These are phyloP conservation scores for Ptychadena robeensis DNA, from an alignment of 2,797 vertebrate genomes.

Conservation along the genomic window DNA sequence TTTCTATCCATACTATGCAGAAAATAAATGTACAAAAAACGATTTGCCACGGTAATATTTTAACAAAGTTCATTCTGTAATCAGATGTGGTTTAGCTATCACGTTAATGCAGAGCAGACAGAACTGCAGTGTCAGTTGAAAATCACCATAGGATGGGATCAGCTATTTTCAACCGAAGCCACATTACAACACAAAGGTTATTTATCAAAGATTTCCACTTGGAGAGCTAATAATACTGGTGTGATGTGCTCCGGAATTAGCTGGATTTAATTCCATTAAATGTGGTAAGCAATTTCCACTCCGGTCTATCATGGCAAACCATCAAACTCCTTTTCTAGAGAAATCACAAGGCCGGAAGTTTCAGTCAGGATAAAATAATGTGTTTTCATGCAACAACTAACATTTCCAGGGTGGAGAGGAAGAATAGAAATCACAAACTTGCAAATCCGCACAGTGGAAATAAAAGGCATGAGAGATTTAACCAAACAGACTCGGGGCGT, in stretches of 20 bases:
- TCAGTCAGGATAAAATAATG: not conserved
- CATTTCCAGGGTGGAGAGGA: not conserved
- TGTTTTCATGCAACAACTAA: conserved; percentile 1
- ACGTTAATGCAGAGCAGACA: not conserved
- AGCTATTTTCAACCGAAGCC: conserved; percentile 5
- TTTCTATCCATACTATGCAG: not conserved
- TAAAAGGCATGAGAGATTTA: conserved; percentile 15
- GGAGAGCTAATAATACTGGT: not conserved
- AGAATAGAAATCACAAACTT: conserved; percentile 15
- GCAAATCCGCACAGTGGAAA: not conserved
- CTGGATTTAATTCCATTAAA: conserved; percentile 3
- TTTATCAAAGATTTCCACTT: conserved; percentile 11
- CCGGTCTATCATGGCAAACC: not conserved
- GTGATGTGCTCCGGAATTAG: not conserved
- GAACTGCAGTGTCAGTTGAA: conserved; percentile 25
- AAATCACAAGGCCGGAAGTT: not conserved
- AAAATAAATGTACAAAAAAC: not conserved
- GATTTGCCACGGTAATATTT: not conserved
- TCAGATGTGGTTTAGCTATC: not conserved
- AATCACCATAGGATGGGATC: conserved; percentile 30
- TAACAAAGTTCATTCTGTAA: not conserved
- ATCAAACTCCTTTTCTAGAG: not conserved
- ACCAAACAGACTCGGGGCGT: conserved; percentile 12
- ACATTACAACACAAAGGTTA: conserved; percentile 10
- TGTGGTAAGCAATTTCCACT: not conserved